Evolutionary conservation across 2,113 vertebrate genomes (phyloP).

Genomic region (Pterocles orientalis): DNA sequence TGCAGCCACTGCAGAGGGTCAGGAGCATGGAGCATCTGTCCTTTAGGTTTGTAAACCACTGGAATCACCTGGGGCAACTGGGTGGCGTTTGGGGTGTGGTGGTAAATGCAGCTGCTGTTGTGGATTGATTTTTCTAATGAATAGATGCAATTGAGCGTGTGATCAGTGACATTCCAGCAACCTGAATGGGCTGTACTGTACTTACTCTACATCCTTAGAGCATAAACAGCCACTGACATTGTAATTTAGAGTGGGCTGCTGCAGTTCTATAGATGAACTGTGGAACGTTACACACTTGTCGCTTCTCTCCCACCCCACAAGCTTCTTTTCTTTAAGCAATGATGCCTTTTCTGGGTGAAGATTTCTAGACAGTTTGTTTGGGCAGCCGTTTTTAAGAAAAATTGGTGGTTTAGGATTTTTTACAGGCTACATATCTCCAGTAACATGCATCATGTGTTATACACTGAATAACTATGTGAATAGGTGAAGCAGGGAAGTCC

Average conservation of each 20-base stretch:
- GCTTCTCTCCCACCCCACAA: not conserved
- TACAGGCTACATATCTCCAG: not conserved
- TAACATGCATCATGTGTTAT: not conserved
- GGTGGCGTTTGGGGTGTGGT: not conserved
- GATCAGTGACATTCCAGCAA: slow-evolving; percentile 60
- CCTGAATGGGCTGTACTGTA: slow-evolving; percentile 60
- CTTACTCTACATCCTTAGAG: slow-evolving; percentile 40
- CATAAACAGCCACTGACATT: slow-evolving; percentile 24
- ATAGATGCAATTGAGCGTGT: slow-evolving; percentile 60
- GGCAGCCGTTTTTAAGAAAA: slow-evolving; percentile 5
- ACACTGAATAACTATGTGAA: not conserved
- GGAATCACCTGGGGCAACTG: slow-evolving; percentile 55
- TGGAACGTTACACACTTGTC: not conserved
- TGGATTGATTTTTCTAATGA: slow-evolving; percentile 40
- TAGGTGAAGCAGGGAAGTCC: not conserved
- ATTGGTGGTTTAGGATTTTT: not conserved
- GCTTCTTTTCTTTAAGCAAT: not conserved
- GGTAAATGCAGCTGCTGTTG: slow-evolving; percentile 49
- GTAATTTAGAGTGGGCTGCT: not conserved
- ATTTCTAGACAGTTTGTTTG: not conserved
- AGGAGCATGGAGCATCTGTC: not conserved
- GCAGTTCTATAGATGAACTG: not conserved
- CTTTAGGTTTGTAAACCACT: not conserved
- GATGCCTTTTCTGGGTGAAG: not conserved
- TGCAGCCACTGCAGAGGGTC: not conserved